Evolutionary conservation across 2,797 vertebrate species (phyloP).

Genomic region (Chromobotia macracanthus): DNA sequence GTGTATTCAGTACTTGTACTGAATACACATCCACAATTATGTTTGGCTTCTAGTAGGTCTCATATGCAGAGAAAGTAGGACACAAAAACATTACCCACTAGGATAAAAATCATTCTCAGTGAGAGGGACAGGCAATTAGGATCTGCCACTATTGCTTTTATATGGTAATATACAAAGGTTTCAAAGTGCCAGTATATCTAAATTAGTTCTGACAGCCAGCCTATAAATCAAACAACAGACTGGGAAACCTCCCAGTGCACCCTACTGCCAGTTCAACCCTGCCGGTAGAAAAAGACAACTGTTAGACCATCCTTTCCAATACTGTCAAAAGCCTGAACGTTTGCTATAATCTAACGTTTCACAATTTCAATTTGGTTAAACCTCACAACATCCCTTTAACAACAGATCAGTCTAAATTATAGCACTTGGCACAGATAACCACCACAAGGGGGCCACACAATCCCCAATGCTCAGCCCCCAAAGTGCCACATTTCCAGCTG

Average conservation of each 20-base stretch:
- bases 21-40: too few species aligned
- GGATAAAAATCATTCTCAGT: too few species aligned
- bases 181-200: too few species aligned
- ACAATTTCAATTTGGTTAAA: neutral
- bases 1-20: too few species aligned
- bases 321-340: neutral
- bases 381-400: neutral
- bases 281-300: neutral
- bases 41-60: too few species aligned
- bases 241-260: neutral
- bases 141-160: too few species aligned
- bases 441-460: slow-evolving; percentile 53
- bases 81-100: too few species aligned
- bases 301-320: neutral
- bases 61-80: too few species aligned
- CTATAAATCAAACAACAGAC: neutral
- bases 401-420: neutral
- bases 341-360: neutral
- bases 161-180: too few species aligned
- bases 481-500: slow-evolving; percentile 52
- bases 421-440: neutral
- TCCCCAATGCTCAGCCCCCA: neutral
- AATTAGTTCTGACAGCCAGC: neutral
- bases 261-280: too few species aligned
- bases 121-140: too few species aligned